Conservation (phyloP, 2,888 invertebrate species). For the Balanococcus diminutus region DNA sequence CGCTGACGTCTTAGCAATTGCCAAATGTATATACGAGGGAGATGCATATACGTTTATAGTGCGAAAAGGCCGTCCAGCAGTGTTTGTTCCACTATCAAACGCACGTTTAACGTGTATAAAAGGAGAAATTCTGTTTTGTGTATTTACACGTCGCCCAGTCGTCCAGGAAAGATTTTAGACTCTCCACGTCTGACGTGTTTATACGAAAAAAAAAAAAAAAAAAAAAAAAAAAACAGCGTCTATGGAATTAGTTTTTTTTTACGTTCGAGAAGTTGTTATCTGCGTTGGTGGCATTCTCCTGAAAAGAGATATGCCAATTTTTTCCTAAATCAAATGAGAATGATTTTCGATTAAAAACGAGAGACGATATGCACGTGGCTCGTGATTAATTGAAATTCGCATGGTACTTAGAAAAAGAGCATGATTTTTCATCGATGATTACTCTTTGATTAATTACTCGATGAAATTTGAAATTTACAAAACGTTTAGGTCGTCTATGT, state of each 20-base stretch:
- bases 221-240: not conserved
- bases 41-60: not conserved
- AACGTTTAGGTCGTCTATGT: not conserved
- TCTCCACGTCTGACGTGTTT: not conserved
- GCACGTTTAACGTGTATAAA: not conserved
- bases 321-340: not conserved
- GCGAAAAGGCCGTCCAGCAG: not conserved
- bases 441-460: not conserved
- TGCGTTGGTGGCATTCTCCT: not conserved
- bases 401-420: not conserved
- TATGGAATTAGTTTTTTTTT: not conserved
- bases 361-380: not conserved
- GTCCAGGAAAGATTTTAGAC: not conserved
- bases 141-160: not conserved
- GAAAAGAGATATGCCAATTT: not conserved
- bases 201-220: no score
- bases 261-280: not conserved
- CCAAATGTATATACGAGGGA: not conserved
- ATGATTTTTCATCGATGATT: not conserved
- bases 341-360: not conserved
- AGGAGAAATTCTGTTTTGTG: not conserved
- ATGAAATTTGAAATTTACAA: not conserved
- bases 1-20: slow-evolving; percentile 25
- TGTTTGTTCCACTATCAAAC: not conserved
- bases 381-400: not conserved